Evolutionary conservation across 1,140 invertebrate genomes (phyloP).

Genomic region (Pteromalus puparum): DNA sequence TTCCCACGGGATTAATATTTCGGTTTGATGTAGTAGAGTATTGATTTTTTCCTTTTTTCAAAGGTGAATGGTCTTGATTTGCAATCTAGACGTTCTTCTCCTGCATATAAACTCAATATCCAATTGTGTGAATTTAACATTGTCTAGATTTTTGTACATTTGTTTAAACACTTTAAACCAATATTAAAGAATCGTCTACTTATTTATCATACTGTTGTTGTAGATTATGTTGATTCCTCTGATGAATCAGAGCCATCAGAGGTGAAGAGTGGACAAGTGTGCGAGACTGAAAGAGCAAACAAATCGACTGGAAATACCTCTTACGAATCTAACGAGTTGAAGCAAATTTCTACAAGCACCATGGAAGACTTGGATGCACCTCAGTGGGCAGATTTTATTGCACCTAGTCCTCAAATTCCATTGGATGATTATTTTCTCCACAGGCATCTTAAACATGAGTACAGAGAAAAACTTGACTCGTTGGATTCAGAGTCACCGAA

Average conservation of each 20-base stretch:
- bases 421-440: conserved; percentile 63
- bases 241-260: neutral
- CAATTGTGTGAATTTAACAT: too few species aligned
- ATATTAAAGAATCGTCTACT: neutral
- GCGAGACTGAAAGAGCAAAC: neutral
- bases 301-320: neutral
- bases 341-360: conserved; percentile 9
- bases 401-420: conserved; percentile 56
- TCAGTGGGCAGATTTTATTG: conserved; percentile 67
- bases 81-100: too few species aligned
- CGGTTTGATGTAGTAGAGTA: too few species aligned
- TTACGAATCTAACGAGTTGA: neutral
- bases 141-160: too few species aligned
- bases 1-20: too few species aligned
- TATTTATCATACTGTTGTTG: conserved; percentile 4
- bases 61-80: too few species aligned
- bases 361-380: conserved; percentile 65
- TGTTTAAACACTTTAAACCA: too few species aligned
- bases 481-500: conserved; percentile 21
- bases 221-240: conserved; percentile 49
- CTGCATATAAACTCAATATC: too few species aligned
- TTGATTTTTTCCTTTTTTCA: too few species aligned
- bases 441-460: conserved; percentile 50
- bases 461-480: conserved; percentile 37
- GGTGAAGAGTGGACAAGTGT: neutral